A percentile compares a stretch with the other conserved stretches of the same genome.
phyloP scores from a whole-genome alignment of 2,888 invertebrate genomes.

The Microctonus brassicae region DNA sequence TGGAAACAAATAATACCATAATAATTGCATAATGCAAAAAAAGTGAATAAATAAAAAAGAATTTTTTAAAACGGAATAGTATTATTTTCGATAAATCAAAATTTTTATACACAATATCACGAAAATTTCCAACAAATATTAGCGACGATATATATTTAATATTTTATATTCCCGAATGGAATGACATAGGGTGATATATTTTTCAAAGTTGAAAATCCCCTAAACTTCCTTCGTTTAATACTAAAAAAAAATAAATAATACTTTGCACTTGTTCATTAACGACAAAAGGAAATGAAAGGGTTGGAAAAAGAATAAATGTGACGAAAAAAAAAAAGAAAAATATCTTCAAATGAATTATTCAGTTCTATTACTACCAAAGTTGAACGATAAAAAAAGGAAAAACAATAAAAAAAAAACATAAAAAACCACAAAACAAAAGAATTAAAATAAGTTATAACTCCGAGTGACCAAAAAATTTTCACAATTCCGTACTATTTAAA shows the following conservation, averaged over 20 bases:
- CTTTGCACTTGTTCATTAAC: neutral
- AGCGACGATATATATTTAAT: neutral
- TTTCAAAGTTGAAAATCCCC: neutral
- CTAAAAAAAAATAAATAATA: neutral
- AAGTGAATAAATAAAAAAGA: neutral
- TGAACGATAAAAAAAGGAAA: neutral
- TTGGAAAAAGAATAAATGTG: neutral
- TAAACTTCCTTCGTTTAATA: neutral
- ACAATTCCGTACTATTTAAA: neutral
- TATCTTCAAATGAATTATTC: neutral
- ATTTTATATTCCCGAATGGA: neutral
- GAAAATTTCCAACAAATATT: neutral
- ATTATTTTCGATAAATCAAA: slow-evolving; percentile 40
- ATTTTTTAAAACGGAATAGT: slow-evolving; percentile 7
- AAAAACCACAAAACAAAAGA: too few relatives aligned
- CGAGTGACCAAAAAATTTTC: neutral
- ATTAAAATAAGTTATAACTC: neutral
- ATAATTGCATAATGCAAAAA: neutral
- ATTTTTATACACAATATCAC: slow-evolving; percentile 12
- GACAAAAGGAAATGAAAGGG: neutral
- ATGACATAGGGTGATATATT: neutral
- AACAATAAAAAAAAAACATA: neutral
- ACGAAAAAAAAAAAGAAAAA: neutral
- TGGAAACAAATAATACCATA: neutral
- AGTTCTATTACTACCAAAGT: neutral